Evolutionary conservation across 1,140 invertebrate genomes (phyloP), one percentile per base, ranked within the genome.

Genomic region (Leptinotarsa defecta): DNA sequence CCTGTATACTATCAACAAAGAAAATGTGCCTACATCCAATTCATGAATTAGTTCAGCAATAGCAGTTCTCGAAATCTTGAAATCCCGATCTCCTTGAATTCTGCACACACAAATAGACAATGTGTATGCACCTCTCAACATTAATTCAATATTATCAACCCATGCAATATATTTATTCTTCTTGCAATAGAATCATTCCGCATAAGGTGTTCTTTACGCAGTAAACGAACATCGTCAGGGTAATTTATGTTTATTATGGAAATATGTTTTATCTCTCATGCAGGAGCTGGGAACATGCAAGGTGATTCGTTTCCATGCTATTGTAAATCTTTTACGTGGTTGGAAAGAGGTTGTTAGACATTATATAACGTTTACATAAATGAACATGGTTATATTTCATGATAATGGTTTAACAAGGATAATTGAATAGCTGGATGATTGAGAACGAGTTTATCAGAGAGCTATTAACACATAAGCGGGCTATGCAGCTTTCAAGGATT

Each of bases 211-310:
- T 57, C 34, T 57, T 19, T 57, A 3, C 13, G 1, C 6, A 57
- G 13, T 8, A 57, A 57, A 57, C 15, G 17, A 17, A n/a, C n/a
- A 17, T 57, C n/a, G 52, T 17, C 52, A 57, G 13, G 1, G 11
- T 15, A 57, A 57, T 57, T 57, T 57, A 57, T n/a, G 8, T 57
- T n/a, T 15, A 57, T 19, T 57, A 57, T 57, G 52, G 15, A 15
- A 57, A 57, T 57, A 57, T n/a, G 13, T 57, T 57, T 57, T 57
- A 57, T 57, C 52, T 57, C 52, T 57, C 3, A 57, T 57, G 52
- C 15, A 57, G 52, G 2, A 57, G 52, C 52, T 57, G 52, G 52
- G 52, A 57, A 57, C 52, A 57, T n/a, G 17, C 6, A 15, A 15
- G 17, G 2, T 57, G 6, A 57, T 57, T 57, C 52, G 52, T 57